These are phyloP conservation scores for Lasius platythorax DNA, from an alignment of 2,888 invertebrate species.

Conservation along the genomic window DNA sequence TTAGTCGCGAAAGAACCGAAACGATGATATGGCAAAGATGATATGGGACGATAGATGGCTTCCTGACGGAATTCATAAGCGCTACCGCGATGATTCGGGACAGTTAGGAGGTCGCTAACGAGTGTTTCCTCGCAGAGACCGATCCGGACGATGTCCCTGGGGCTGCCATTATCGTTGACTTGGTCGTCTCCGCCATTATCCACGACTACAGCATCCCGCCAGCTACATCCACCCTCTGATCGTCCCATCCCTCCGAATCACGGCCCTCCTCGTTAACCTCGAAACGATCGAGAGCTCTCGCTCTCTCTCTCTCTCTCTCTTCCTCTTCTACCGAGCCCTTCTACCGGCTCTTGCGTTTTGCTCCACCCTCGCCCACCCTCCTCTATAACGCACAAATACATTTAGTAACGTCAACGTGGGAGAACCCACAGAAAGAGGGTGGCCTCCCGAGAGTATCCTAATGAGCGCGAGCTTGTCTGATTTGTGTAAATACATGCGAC, in stretches of 20 bases:
- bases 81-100: conserved; percentile 71
- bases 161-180: conserved; percentile 79
- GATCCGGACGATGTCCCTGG: conserved; percentile 77
- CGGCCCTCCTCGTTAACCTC: conserved; percentile 79
- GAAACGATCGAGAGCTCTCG: conserved; percentile 67
- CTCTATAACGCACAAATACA: conserved; percentile 40
- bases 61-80: conserved; percentile 73
- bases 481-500: conserved; percentile 50
- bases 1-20: conserved; percentile 55
- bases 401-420: conserved; percentile 54
- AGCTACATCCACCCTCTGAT: conserved; percentile 52
- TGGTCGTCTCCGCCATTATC: conserved; percentile 78
- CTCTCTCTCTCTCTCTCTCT: conserved; percentile 43
- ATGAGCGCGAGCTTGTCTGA: conserved; percentile 50
- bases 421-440: conserved; percentile 38
- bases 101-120: conserved; percentile 81
- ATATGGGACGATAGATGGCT: conserved; percentile 34
- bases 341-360: conserved; percentile 42
- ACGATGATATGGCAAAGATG: conserved; percentile 1
- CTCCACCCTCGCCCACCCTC: conserved; percentile 48
- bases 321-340: conserved; percentile 21
- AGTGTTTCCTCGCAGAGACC: conserved; percentile 77
- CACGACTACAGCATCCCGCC: conserved; percentile 63
- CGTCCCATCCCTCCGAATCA: conserved; percentile 72
- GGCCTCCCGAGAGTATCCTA: conserved; percentile 46